A percentile compares a stretch with the other conserved stretches of the same genome.
Conservation (phyloP, 2,888 invertebrate species). For the Sycophila texana region DNA sequence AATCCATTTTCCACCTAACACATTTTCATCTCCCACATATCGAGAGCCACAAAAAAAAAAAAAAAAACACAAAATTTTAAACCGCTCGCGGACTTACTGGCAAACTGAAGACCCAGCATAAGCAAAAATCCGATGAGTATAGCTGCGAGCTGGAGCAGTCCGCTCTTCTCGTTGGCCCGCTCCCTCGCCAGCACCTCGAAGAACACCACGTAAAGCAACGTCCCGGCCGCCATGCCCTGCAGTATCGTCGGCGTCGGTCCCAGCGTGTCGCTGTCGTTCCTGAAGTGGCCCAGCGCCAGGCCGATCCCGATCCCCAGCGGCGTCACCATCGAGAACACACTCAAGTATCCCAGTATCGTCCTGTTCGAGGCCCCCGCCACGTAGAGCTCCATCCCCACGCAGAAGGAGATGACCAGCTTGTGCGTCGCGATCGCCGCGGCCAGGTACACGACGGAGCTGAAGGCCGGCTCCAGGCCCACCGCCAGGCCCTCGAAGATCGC, state of each 20-base stretch:
- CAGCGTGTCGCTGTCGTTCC: constrained; percentile 74
- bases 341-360: constrained; percentile 79
- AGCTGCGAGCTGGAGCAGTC: constrained; percentile 78
- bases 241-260: constrained; percentile 78
- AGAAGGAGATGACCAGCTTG: constrained; percentile 82
- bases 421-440: constrained; percentile 83
- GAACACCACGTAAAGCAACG: constrained; percentile 87
- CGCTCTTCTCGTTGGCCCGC: constrained; percentile 78
- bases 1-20: too few relatives aligned
- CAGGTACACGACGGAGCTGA: constrained; percentile 77
- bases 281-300: constrained; percentile 76
- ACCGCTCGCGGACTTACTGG: constrained; percentile 60
- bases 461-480: constrained; percentile 80
- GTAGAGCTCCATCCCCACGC: constrained; percentile 81
- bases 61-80: too few relatives aligned
- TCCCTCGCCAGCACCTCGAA: constrained; percentile 89
- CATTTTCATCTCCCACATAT: too few relatives aligned
- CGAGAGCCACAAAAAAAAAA: too few relatives aligned
- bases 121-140: constrained; percentile 79
- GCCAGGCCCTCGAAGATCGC: constrained; percentile 84
- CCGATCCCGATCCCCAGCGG: constrained; percentile 83
- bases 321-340: constrained; percentile 82
- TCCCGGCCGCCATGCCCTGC: constrained; percentile 87
- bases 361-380: constrained; percentile 77
- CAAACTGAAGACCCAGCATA: constrained; percentile 78